These are phyloP conservation scores for Bombus difficillimus DNA, from an alignment of 1,140 invertebrate genomes.

Conservation along the genomic window DNA sequence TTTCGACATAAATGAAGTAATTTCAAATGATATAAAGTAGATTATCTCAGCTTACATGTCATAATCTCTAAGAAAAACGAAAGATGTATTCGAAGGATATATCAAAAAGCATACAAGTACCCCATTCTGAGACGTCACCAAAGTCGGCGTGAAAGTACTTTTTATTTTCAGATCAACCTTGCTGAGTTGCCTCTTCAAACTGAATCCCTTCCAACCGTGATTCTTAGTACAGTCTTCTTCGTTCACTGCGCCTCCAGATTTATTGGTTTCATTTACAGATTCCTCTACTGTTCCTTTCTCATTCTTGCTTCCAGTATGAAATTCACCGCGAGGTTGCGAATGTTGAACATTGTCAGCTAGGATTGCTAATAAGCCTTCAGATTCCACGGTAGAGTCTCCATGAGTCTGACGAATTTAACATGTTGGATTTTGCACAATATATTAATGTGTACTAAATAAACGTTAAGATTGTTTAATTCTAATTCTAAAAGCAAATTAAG, in stretches of 20 bases:
- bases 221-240: conserved; percentile 76
- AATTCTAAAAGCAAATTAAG: conserved; percentile 55
- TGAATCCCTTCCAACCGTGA: conserved; percentile 87
- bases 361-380: conserved; percentile 66
- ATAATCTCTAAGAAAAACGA: background rate
- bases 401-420: conserved; percentile 72
- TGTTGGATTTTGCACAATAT: conserved; percentile 70
- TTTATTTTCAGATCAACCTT: conserved; percentile 92
- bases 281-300: conserved; percentile 70
- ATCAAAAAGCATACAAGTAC: conserved; percentile 78
- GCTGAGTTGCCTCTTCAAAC: conserved; percentile 90
- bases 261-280: conserved; percentile 56
- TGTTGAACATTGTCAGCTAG: conserved; percentile 67
- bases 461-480: conserved; percentile 44
- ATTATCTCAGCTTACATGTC: background rate
- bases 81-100: conserved; percentile 17
- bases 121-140: conserved; percentile 80
- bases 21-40: background rate
- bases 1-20: conserved; percentile 1
- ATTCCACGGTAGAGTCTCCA: conserved; percentile 67
- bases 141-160: conserved; percentile 84
- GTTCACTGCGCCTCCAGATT: conserved; percentile 34
- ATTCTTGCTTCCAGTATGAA: conserved; percentile 60
- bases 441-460: conserved; percentile 61
- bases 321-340: conserved; percentile 67